Base-by-base conservation (phyloP, 1,140 invertebrate genomes). In the Ips typographus region DNA sequence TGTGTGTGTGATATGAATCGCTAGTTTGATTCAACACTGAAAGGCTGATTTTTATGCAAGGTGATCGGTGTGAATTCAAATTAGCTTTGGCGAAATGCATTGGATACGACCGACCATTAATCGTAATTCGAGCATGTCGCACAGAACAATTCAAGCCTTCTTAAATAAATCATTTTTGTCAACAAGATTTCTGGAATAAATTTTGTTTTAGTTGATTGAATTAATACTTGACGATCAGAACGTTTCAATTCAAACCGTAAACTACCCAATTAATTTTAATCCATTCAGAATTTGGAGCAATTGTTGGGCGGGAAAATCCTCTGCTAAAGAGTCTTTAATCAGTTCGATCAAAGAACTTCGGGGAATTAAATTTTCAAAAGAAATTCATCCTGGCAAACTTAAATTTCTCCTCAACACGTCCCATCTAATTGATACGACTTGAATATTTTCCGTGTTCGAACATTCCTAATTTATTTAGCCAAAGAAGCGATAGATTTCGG, bases 161-260 rank as follows among this genome's bases (percentile, higher is more conserved):
- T 56, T 56, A 56, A 56, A 56, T 56, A 56, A 56, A 56, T 56
- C 53, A 56, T 56, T 56, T 56, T 56, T 49, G 22, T 22, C 22
- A 22, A 22, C 22, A 22, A 22, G 47, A 7, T 36, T 56, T 56
- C 53, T 40, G n/a, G 53, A 56, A 7, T 37, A 56, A 39, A 56
- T 49, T 49, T 22, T 22, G 22, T 22, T 22, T 22, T 22, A 22
- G 22, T 22, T 22, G 22, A 22, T 22, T 22, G 22, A 22, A 22
- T 22, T 22, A 22, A 22, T 22, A 22, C 22, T 22, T 22, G 22
- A 22, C 22, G 22, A 22, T 22, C 22, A 22, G 22, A 22, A 22
- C 22, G 22, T 22, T 22, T 22, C 22, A 22, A 49, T 49, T 49
- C 22, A 2, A 49, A 8, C 22, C 22, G 6, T 49, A 1, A 49